phyloP scores from a whole-genome alignment of 2,888 invertebrate species.

The Dermolepida albohirtum region DNA sequence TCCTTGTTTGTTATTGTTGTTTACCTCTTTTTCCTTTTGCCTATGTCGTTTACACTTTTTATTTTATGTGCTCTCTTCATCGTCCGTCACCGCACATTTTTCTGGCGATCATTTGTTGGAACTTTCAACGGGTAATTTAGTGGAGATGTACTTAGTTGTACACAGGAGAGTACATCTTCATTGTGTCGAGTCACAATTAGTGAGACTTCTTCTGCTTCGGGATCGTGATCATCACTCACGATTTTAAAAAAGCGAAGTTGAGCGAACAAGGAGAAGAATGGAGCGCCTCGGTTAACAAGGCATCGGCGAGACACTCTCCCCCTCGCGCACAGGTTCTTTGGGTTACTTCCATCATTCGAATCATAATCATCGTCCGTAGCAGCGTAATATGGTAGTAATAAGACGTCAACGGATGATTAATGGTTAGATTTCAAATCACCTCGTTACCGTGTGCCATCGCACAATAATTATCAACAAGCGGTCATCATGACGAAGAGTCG shows the following conservation, averaged over 20 bases:
- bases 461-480: constrained; percentile 26
- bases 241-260: not conserved
- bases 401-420: constrained; percentile 61
- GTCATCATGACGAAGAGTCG: not conserved
- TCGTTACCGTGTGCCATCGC: constrained; percentile 48
- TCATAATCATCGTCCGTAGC: constrained; percentile 7
- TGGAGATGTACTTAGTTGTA: not conserved
- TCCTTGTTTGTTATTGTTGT: no score
- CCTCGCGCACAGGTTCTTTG: not conserved
- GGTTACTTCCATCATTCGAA: not conserved
- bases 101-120: constrained; percentile 11
- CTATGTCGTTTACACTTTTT: no score
- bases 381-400: constrained; percentile 63
- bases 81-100: not conserved
- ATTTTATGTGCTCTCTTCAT: no score
- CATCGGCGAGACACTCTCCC: not conserved
- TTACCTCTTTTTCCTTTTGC: no score
- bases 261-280: constrained; percentile 12
- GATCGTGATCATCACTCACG: constrained; percentile 18
- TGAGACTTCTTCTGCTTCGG: not conserved
- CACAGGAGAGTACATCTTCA: not conserved
- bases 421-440: constrained; percentile 62
- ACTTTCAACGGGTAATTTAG: constrained; percentile 5
- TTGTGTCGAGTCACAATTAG: constrained; percentile 9
- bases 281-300: not conserved